These are phyloP conservation scores for Microtus ochrogaster DNA, from an alignment of 2,113 vertebrate genomes.

Conservation along the genomic window DNA sequence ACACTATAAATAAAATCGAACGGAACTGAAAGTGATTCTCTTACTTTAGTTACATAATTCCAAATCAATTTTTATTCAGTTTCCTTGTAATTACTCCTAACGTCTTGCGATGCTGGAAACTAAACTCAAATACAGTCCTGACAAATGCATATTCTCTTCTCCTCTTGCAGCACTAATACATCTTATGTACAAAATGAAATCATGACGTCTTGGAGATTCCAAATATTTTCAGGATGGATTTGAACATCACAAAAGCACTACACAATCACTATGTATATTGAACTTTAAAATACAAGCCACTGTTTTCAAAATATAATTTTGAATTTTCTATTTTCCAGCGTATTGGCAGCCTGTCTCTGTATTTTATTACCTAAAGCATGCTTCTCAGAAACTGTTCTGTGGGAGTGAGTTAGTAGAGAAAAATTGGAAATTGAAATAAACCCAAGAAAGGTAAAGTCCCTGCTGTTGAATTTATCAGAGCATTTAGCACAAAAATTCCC, in stretches of 20 bases:
- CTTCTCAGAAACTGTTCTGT: not conserved
- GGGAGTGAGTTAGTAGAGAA: not conserved
- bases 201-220: not conserved
- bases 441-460: not conserved
- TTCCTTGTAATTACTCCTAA: constrained; percentile 20
- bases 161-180: not conserved
- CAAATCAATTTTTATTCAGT: constrained; percentile 61
- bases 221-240: constrained; percentile 17
- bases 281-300: not conserved
- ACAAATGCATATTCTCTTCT: constrained; percentile 17
- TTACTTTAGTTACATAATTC: constrained; percentile 49
- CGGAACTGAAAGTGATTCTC: not conserved
- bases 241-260: not conserved
- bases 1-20: not conserved
- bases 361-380: not conserved
- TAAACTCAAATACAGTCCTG: not conserved
- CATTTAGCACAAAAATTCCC: not conserved
- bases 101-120: constrained; percentile 20
- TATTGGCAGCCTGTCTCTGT: not conserved
- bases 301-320: not conserved
- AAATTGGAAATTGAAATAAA: not conserved
- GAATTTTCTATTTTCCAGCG: not conserved
- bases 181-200: not conserved
- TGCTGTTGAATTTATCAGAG: not conserved
- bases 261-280: constrained; percentile 1